Conservation (phyloP, 2,888 invertebrate species). For the Acronicta psi region DNA sequence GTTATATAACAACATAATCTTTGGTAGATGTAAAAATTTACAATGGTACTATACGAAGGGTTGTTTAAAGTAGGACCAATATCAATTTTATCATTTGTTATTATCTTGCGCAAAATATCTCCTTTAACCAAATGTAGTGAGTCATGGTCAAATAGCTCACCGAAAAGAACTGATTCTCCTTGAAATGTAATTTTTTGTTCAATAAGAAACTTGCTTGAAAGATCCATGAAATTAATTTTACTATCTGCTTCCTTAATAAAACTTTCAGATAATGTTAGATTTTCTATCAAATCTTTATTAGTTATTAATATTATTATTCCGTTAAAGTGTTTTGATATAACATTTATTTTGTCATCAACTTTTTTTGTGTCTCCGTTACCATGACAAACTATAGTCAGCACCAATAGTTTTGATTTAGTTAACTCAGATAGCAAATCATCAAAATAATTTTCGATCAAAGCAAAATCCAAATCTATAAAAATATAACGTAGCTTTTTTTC, state of each 20-base stretch:
- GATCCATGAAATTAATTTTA: constrained; percentile 13
- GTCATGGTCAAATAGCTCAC: not conserved
- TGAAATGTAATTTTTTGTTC: constrained; percentile 23
- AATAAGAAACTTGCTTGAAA: constrained; percentile 2
- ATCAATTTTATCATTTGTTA: constrained; percentile 14
- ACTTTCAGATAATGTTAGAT: not conserved
- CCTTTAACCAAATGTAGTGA: constrained; percentile 11
- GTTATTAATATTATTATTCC: constrained; percentile 22
- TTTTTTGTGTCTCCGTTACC: not conserved
- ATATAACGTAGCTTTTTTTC: not conserved
- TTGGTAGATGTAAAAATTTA: constrained; percentile 18
- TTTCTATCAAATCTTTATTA: not conserved
- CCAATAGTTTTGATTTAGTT: not conserved
- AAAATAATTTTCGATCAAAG: constrained; percentile 18
- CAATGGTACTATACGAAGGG: constrained; percentile 3
- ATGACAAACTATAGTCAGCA: constrained; percentile 5
- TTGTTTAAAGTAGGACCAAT: constrained; percentile 20
- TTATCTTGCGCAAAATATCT: constrained; percentile 11
- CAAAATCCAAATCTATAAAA: constrained; percentile 29
- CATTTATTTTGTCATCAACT: not conserved
- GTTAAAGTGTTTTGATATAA: constrained; percentile 2
- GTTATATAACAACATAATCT: constrained; percentile 21
- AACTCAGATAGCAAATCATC: constrained; percentile 13
- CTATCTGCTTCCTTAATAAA: not conserved
- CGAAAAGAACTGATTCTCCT: constrained; percentile 7